Conservation (phyloP, 1,140 invertebrate genomes). For the Diachasmimorpha longicaudata region DNA sequence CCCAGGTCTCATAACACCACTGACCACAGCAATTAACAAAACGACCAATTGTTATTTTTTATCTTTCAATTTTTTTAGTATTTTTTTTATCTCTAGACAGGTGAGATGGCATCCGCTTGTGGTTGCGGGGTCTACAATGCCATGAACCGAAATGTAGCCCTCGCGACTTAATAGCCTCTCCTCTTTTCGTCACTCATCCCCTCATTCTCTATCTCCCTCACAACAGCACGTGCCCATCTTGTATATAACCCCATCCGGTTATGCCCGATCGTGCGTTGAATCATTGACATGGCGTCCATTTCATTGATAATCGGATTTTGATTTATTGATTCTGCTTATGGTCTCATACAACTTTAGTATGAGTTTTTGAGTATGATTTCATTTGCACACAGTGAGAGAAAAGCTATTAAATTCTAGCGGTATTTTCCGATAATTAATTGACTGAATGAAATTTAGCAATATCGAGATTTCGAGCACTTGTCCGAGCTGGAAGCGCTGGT, state of each 20-base stretch:
- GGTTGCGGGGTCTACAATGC: not conserved
- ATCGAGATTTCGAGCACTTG: no score
- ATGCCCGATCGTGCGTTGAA: not conserved
- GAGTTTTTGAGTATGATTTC: no score
- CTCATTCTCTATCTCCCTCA: slow-evolving; percentile 4
- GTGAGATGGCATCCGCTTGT: slow-evolving; percentile 18
- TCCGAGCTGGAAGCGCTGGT: no score
- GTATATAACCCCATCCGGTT: not conserved
- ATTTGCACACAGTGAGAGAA: no score
- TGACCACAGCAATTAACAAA: slow-evolving; percentile 9
- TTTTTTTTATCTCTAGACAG: not conserved
- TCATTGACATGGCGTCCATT: not conserved
- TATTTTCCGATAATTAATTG: no score
- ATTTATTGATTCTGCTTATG: not conserved
- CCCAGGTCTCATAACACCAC: not conserved
- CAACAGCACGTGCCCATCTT: not conserved
- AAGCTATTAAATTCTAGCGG: no score
- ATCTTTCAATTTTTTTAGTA: not conserved
- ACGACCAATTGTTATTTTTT: not conserved
- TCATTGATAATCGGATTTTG: not conserved
- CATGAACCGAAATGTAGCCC: not conserved
- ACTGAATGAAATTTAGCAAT: no score
- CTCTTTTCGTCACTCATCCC: slow-evolving; percentile 1
- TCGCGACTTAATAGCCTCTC: not conserved
- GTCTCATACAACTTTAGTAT: not conserved